Percentiles rank a stretch among this genome's conserved stretches.
Conservation (phyloP, 2,113 vertebrate genomes). For the Choloepus hoffmanni region DNA sequence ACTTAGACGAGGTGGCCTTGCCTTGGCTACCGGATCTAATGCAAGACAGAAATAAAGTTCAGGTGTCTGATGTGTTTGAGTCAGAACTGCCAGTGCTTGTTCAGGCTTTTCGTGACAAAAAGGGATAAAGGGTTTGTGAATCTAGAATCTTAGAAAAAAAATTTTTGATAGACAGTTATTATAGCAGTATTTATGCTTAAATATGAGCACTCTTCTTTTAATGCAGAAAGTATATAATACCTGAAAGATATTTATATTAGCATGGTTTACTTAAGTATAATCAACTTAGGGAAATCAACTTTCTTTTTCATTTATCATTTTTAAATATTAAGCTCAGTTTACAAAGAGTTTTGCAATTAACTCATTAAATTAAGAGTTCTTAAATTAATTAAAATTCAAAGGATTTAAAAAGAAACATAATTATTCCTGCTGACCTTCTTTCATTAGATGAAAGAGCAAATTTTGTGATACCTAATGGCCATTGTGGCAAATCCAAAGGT, state of each 20-base stretch:
- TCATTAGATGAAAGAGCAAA: not conserved
- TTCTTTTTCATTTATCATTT: not conserved
- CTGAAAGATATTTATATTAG: conserved; percentile 1
- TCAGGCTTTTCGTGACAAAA: not conserved
- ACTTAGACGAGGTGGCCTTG: not conserved
- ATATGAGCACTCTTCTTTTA: not conserved
- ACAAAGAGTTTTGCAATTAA: not conserved
- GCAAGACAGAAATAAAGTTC: not conserved
- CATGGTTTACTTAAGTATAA: conserved; percentile 12
- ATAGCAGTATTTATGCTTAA: not conserved
- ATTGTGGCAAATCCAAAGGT: not conserved
- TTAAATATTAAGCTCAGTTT: not conserved
- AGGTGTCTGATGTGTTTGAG: not conserved
- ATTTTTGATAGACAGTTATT: not conserved
- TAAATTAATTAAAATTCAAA: conserved; percentile 43
- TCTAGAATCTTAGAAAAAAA: not conserved
- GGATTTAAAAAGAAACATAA: not conserved
- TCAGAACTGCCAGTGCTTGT: not conserved
- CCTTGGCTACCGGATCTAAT: not conserved
- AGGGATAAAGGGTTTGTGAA: not conserved
- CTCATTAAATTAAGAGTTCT: no score
- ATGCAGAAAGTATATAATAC: not conserved
- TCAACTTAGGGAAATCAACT: not conserved
- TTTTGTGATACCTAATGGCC: not conserved
- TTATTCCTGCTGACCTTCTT: not conserved